A percentile compares a stretch with the other conserved stretches of the same genome.
Conservation (phyloP, 2,113 vertebrate species). For the Catharus fuscescens region DNA sequence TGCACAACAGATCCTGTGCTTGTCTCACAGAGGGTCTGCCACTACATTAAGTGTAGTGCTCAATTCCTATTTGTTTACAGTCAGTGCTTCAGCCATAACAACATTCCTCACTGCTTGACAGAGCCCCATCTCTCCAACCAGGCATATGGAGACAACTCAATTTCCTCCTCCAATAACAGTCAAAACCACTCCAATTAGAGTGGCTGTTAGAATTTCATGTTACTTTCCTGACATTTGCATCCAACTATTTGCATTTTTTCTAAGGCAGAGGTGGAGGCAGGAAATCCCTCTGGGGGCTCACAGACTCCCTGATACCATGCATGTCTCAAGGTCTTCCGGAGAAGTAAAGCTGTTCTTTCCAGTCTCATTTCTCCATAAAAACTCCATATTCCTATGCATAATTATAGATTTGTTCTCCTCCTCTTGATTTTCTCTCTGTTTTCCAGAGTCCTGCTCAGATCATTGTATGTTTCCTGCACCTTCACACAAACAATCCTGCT, state of each 20-base stretch:
- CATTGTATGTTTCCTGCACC: background rate
- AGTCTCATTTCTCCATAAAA: background rate
- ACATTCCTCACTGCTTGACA: background rate
- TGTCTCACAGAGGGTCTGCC: background rate
- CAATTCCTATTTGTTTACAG: background rate
- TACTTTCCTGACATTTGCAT: background rate
- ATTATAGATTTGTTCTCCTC: background rate
- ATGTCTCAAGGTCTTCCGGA: background rate
- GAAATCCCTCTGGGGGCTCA: background rate
- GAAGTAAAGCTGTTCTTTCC: background rate
- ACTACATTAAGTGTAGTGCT: background rate
- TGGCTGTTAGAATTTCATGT: background rate
- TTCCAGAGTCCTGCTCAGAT: background rate
- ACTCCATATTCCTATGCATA: background rate
- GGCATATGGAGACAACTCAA: background rate
- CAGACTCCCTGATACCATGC: background rate
- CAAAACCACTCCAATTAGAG: background rate
- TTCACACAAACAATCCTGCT: background rate
- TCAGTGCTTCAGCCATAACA: background rate
- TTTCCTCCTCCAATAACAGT: background rate
- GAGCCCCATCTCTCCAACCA: background rate
- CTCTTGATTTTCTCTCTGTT: background rate
- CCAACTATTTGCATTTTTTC: background rate
- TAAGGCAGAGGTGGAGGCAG: background rate
- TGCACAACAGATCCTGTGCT: background rate